phyloP scores from a whole-genome alignment of 2,888 invertebrate genomes.

The Mesopsocus fuscifrons region DNA sequence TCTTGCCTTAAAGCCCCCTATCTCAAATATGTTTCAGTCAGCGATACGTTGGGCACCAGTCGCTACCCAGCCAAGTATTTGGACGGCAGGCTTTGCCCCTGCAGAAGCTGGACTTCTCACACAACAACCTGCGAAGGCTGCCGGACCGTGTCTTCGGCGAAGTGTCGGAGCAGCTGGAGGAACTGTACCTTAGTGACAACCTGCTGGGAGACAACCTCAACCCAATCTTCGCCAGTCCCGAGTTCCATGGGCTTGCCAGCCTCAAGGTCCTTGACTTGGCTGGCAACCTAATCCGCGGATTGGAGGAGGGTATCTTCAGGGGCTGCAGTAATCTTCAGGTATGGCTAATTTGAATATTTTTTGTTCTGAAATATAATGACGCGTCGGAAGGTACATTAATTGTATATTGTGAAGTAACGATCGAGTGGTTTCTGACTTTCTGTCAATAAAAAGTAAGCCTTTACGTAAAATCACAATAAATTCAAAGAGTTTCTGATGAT shows the following conservation, averaged over 20 bases:
- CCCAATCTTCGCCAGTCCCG: conserved; percentile 74
- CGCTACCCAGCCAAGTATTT: conserved; percentile 53
- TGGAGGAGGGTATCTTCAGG: conserved; percentile 73
- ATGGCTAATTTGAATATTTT: conserved; percentile 17
- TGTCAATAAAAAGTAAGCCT: too few species aligned
- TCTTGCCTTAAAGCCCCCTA: too few species aligned
- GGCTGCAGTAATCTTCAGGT: conserved; percentile 61
- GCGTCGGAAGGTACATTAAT: too few species aligned
- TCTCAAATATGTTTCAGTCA: conserved; percentile 69
- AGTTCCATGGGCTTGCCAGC: conserved; percentile 55
- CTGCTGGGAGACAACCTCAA: conserved; percentile 76
- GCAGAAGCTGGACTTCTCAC: conserved; percentile 59
- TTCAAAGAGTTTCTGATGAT: too few species aligned
- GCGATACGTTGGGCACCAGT: conserved; percentile 59
- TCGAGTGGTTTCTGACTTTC: too few species aligned
- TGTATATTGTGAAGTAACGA: too few species aligned
- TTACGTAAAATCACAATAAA: too few species aligned
- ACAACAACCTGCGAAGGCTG: conserved; percentile 58
- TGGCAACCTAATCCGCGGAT: conserved; percentile 57
- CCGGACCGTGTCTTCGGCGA: conserved; percentile 55
- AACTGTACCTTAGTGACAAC: conserved; percentile 56
- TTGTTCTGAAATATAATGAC: too few species aligned
- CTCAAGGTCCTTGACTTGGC: conserved; percentile 58
- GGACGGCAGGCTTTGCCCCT: conserved; percentile 38
- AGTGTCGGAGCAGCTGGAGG: conserved; percentile 42